Evolutionary conservation across 1,140 invertebrate genomes (phyloP).

Genomic region (Neodiprion fabricii): DNA sequence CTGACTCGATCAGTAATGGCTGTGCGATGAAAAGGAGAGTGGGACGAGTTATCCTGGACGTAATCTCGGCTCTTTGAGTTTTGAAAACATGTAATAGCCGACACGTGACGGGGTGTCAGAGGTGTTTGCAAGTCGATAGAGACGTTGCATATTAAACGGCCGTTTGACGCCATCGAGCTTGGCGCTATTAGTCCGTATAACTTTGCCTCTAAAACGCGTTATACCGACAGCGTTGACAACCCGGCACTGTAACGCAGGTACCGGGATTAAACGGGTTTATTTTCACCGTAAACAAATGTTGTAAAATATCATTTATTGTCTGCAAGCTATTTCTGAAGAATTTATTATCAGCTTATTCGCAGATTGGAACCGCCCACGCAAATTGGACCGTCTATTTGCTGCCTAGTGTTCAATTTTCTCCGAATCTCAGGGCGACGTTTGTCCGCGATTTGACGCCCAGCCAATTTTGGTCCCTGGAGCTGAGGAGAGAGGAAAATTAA

Average conservation of each 20-base stretch:
- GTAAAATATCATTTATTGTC: no score
- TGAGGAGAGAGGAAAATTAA: no score
- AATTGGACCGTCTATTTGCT: no score
- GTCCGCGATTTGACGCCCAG: no score
- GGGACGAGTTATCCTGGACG: background rate
- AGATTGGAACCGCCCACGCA: no score
- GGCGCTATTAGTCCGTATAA: background rate
- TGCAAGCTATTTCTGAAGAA: no score
- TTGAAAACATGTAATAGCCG: background rate
- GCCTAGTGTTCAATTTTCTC: no score
- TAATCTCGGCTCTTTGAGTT: background rate
- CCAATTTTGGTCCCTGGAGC: no score
- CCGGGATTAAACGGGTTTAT: background rate
- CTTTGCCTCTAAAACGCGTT: background rate
- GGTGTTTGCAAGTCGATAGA: background rate
- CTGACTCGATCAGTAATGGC: no score
- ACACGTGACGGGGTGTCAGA: background rate
- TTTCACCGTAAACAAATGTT: background rate
- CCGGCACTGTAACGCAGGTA: background rate
- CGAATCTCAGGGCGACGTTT: no score
- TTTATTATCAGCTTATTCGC: no score
- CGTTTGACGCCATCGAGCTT: background rate
- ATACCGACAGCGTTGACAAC: background rate
- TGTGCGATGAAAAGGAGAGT: no score
- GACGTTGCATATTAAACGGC: background rate